A percentile compares a stretch with the other conserved stretches of the same genome.
phyloP scores from a whole-genome alignment of 2,797 vertebrate species.

The Capromys pilorides region DNA sequence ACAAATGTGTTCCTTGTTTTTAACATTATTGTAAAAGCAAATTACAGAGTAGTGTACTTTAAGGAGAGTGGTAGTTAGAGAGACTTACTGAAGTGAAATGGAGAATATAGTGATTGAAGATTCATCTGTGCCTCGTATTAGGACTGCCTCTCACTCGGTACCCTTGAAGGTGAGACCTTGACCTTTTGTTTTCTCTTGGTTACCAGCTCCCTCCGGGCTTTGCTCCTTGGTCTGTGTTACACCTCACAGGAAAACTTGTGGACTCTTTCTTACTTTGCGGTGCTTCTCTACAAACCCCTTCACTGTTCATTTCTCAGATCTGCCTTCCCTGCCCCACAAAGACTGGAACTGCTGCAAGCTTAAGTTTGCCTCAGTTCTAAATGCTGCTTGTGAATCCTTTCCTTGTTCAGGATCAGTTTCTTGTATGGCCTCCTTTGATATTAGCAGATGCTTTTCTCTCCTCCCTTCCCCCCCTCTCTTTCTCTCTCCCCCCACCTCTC shows the following conservation, averaged over 20 bases:
- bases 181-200: neutral
- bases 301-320: neutral
- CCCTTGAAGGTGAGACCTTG: neutral
- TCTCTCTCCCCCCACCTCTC: too few relatives aligned
- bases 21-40: neutral
- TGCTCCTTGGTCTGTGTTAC: neutral
- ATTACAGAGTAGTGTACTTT: neutral
- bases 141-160: neutral
- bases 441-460: neutral
- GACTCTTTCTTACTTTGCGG: neutral
- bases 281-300: neutral
- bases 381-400: neutral
- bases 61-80: neutral
- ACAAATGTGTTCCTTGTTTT: conserved; percentile 27
- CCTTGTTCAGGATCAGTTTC: neutral
- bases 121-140: neutral
- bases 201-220: neutral
- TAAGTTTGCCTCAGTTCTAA: neutral
- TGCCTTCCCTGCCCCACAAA: neutral
- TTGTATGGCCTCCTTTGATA: neutral
- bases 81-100: neutral
- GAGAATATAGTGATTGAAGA: neutral
- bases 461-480: neutral
- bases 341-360: neutral
- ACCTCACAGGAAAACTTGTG: neutral